Conservation (phyloP, 2,113 vertebrate species). For the Tenebrosternarchus preto region DNA sequence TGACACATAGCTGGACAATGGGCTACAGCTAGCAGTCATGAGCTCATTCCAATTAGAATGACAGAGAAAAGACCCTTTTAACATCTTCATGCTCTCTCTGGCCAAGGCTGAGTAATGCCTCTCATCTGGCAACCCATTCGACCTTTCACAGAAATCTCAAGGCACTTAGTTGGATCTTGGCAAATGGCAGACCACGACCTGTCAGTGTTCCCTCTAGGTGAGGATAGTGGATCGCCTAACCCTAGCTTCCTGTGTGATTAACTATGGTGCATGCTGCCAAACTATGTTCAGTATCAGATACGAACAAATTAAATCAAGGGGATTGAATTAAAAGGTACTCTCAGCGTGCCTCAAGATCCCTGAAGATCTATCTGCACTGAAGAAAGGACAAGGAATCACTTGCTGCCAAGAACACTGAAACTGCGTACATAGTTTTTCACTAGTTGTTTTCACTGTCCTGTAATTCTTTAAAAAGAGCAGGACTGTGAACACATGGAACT, state of each 20-base stretch:
- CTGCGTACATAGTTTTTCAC: too few species aligned
- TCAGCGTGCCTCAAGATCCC: background rate
- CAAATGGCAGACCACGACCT: constrained; percentile 19
- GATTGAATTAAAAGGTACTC: background rate
- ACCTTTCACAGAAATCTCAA: constrained; percentile 43
- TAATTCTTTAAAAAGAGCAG: too few species aligned
- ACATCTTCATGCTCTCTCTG: constrained; percentile 22
- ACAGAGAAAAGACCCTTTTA: constrained; percentile 38
- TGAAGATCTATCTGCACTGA: background rate
- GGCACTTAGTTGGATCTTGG: constrained; percentile 4
- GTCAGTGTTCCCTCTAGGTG: constrained; percentile 38
- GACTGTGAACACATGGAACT: too few species aligned
- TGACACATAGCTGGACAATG: constrained; percentile 28
- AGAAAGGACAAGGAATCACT: background rate
- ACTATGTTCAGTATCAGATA: constrained; percentile 31
- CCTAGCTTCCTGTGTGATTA: constrained; percentile 18
- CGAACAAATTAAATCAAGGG: background rate
- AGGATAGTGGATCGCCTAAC: constrained; percentile 26
- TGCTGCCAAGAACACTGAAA: background rate
- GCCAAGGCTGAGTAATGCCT: constrained; percentile 39
- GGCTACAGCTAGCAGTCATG: constrained; percentile 18
- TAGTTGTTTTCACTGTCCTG: too few species aligned
- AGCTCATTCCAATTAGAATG: constrained; percentile 40
- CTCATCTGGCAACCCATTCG: constrained; percentile 35
- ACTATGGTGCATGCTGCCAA: constrained; percentile 13